Conservation (phyloP, 2,888 invertebrate species). For the Myathropa florea region DNA sequence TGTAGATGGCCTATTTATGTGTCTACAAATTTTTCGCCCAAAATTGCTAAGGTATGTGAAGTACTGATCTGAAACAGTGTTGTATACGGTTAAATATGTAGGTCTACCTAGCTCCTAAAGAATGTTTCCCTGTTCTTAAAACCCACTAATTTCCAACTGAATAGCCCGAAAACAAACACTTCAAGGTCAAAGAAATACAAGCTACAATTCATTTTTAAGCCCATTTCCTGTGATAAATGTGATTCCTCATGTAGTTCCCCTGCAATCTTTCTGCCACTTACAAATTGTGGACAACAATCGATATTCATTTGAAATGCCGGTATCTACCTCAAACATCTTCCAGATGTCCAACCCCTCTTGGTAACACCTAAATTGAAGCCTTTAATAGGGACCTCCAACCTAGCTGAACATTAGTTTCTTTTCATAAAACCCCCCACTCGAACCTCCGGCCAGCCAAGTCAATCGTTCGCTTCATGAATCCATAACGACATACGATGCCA, state of each 20-base stretch:
- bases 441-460: not conserved
- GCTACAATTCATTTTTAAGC: not conserved
- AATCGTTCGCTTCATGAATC: constrained; percentile 37
- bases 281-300: not conserved
- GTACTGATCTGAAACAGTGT: too few species aligned
- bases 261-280: not conserved
- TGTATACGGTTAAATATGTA: too few species aligned
- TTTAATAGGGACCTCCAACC: not conserved
- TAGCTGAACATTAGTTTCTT: not conserved
- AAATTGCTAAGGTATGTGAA: too few species aligned
- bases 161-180: not conserved
- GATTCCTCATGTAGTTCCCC: too few species aligned
- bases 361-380: not conserved
- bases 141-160: not conserved
- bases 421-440: not conserved
- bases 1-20: too few species aligned
- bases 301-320: not conserved
- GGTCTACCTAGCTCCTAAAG: too few species aligned
- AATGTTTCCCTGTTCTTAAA: too few species aligned
- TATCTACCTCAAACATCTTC: not conserved
- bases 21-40: too few species aligned
- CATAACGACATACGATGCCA: constrained; percentile 13
- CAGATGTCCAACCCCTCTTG: not conserved
- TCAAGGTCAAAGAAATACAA: not conserved
- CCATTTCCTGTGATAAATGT: not conserved